phyloP scores from a whole-genome alignment of 2,113 vertebrate genomes.

The mouse (Mus musculus) region DNA sequence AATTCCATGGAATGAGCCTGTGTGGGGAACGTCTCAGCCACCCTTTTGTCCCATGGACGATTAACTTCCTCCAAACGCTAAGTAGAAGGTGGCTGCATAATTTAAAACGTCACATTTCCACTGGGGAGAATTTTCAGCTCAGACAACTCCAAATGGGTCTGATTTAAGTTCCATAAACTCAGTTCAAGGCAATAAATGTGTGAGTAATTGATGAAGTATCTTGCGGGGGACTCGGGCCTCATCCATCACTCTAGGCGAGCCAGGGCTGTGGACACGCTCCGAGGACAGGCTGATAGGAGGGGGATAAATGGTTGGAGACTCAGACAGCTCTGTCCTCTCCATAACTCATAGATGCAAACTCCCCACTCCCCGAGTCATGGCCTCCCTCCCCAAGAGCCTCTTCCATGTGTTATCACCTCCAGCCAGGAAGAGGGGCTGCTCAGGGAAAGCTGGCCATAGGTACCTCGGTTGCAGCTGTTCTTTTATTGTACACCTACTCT shows the following conservation, averaged over 20 bases:
- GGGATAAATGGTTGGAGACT: neutral
- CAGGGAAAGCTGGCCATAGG: neutral
- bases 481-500: neutral
- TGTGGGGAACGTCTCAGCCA: neutral
- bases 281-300: conserved; percentile 27
- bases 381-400: neutral
- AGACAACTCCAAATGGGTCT: neutral
- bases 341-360: conserved; percentile 22
- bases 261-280: neutral
- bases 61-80: conserved; percentile 30
- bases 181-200: conserved; percentile 54
- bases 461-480: neutral
- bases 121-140: conserved; percentile 61
- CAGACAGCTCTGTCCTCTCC: neutral
- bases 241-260: neutral
- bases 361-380: neutral
- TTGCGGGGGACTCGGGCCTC: conserved; percentile 19
- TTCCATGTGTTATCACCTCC: neutral
- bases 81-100: neutral
- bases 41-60: conserved; percentile 41
- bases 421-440: neutral
- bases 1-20: neutral
- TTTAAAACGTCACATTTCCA: neutral
- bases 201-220: conserved; percentile 58
- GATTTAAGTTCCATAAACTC: conserved; percentile 65